Evolutionary conservation across 2,113 vertebrate genomes (phyloP).

Genomic region (Cyanoliseus patagonus): DNA sequence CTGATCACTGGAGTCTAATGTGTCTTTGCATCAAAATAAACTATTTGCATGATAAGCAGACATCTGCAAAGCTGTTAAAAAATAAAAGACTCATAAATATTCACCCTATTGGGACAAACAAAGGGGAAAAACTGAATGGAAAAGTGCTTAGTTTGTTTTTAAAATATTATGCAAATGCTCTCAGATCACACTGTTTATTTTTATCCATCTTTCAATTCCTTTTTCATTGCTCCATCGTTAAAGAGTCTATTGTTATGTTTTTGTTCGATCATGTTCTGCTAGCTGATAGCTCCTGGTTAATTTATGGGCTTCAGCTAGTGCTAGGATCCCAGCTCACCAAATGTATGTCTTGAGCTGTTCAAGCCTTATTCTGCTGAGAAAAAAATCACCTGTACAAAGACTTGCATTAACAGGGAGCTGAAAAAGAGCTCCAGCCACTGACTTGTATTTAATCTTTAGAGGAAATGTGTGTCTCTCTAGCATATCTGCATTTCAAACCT

Average conservation of each 20-base stretch:
- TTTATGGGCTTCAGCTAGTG: neutral
- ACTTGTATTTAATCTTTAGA: neutral
- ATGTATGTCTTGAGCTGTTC: neutral
- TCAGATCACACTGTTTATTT: neutral
- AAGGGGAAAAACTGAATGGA: neutral
- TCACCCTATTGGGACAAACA: neutral
- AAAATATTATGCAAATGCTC: neutral
- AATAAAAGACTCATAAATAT: neutral
- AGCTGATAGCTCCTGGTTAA: neutral
- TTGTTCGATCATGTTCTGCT: neutral
- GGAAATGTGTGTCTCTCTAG: neutral
- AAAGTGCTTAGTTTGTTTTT: neutral
- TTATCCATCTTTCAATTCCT: neutral
- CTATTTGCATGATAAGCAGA: neutral
- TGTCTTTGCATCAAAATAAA: neutral
- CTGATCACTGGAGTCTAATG: neutral
- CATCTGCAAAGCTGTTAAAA: neutral
- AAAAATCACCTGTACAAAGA: neutral
- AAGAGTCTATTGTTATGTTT: neutral
- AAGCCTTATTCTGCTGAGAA: neutral
- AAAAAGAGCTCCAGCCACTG: neutral
- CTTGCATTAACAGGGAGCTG: neutral
- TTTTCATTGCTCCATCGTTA: neutral
- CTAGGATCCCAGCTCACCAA: neutral
- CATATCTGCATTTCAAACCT: neutral